These are phyloP conservation scores for Diprion similis DNA, from an alignment of 1,140 invertebrate species.

Conservation along the genomic window DNA sequence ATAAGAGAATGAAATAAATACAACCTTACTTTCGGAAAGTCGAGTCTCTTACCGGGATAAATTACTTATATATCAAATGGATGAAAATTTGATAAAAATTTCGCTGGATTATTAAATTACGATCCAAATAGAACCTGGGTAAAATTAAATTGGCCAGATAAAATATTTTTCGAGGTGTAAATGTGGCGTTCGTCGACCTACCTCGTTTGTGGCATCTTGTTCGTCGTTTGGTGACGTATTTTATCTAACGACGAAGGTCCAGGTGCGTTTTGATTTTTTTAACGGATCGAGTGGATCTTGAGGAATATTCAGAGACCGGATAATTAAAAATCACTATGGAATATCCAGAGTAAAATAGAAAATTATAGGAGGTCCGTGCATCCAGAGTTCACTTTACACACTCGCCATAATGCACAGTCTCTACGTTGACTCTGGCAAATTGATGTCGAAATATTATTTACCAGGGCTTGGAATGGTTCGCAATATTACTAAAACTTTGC, in stretches of 20 bases:
- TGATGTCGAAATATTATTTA: not conserved
- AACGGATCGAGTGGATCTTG: not conserved
- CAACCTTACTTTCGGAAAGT: too few species aligned
- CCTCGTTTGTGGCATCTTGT: constrained; percentile 57
- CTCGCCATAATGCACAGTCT: constrained; percentile 52
- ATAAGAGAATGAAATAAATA: too few species aligned
- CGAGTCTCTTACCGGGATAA: too few species aligned
- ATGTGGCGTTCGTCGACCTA: constrained; percentile 35
- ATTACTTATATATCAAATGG: too few species aligned
- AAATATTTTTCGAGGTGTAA: not conserved
- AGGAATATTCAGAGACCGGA: not conserved
- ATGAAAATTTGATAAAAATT: too few species aligned
- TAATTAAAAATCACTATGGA: not conserved
- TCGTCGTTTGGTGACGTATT: constrained; percentile 46
- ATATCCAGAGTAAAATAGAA: not conserved
- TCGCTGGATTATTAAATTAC: too few species aligned
- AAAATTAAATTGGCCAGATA: not conserved
- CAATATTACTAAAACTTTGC: not conserved
- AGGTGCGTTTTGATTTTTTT: constrained; percentile 19
- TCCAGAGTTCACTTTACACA: constrained; percentile 23
- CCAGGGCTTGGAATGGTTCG: not conserved
- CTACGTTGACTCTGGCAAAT: constrained; percentile 23
- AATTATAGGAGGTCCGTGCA: not conserved
- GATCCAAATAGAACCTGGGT: not conserved
- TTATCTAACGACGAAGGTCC: not conserved